Base-by-base conservation (phyloP, 2,888 invertebrate genomes). In the Nephrotoma flavescens region DNA sequence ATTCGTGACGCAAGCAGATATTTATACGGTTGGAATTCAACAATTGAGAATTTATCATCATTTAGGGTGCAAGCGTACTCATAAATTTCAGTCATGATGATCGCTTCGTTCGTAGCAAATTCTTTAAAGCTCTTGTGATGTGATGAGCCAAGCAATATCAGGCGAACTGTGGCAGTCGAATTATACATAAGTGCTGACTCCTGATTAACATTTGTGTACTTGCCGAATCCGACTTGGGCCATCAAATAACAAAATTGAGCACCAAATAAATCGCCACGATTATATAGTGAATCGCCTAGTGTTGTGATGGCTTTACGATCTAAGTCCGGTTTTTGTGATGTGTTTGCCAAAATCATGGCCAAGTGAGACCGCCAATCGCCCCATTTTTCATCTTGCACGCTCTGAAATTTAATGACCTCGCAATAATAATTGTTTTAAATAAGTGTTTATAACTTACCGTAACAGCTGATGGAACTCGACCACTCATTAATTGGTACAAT, bases 161-260 rank as follows among this genome's bases (percentile, higher is more conserved):
- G 92, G 89, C 85, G 42, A 85, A 85, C 85, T 42, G 89, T 88
- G 87, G 89, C 90, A 45, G 90, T 15, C 9, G 88, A 88, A 87
- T 88, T 88, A 15, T 87, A 87, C 86, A 88, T 88, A 42, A 88
- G 87, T 9, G 83, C 86, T 4, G 87, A 86, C 7, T 88, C 88
- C 15, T 88, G 88, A 86, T 88, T 87, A 9, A 88, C 88, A 11
- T 87, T 86, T 19, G 88, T 89, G 87, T 91, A 91, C 9, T 91
- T 90, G n/a, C 91, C 91, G 83, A 92, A 92, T 47, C 91, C 90
- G 87, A 91, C 91, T 88, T 90, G 91, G 88, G 91, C 97, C 92
- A 98, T 95, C 89, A 99, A 92, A 93, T 98, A 99, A 92, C 98
- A 99, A 92, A 99, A 98, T 91, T 99, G 99, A 41, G 98, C 97